Evolutionary conservation across 2,888 invertebrate species (phyloP).

Genomic region (Aromia moschata): DNA sequence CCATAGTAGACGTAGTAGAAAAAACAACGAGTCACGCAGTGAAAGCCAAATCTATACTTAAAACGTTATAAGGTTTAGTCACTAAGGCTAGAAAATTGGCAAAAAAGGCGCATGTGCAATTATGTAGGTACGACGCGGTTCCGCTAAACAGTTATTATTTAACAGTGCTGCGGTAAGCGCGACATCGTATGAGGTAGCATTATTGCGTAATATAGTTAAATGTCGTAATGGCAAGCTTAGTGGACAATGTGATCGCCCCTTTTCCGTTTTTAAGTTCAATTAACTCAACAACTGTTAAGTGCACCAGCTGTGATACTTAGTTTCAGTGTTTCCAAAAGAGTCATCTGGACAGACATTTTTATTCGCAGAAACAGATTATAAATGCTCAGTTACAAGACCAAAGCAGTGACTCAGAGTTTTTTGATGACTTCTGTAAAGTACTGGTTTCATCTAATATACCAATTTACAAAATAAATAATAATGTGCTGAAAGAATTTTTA

Average conservation of each 20-base stretch:
- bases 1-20: neutral
- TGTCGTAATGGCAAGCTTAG: neutral
- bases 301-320: neutral
- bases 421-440: neutral
- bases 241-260: neutral
- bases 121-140: no score
- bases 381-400: neutral
- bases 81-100: no score
- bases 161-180: no score
- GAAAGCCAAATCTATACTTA: no score
- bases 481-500: neutral
- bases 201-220: no score
- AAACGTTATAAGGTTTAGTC: no score
- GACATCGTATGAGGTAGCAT: no score
- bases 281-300: neutral
- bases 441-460: neutral
- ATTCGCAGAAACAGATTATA: neutral
- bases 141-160: no score
- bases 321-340: neutral
- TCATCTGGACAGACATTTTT: neutral
- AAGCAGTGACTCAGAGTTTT: neutral
- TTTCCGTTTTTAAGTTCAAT: neutral
- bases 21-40: no score
- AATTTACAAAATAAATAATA: neutral
- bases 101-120: no score